Conservation (phyloP, 2,797 vertebrate genomes). For the Rousettus madagascariensis region DNA sequence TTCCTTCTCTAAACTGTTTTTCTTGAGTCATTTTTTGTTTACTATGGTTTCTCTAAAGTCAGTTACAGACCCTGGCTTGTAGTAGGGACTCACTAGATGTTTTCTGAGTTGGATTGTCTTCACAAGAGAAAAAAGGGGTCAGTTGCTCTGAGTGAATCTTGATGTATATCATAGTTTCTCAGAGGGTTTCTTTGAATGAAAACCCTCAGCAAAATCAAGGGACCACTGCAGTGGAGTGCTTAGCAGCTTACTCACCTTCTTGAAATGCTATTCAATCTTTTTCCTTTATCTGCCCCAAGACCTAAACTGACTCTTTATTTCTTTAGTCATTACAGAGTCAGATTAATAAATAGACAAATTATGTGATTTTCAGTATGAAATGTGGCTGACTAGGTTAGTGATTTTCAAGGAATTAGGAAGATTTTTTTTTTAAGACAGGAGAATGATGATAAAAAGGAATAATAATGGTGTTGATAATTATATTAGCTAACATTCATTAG, state of each 20-base stretch:
- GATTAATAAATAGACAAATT: not conserved
- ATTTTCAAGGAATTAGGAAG: not conserved
- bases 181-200: not conserved
- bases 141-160: not conserved
- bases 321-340: not conserved
- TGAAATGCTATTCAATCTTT: not conserved
- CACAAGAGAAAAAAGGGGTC: not conserved
- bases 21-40: not conserved
- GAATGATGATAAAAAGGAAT: not conserved
- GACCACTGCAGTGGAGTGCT: not conserved
- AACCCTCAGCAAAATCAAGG: not conserved
- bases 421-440: not conserved
- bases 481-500: not conserved
- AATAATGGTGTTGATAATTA: not conserved
- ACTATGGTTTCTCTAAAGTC: not conserved
- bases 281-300: not conserved
- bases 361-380: not conserved
- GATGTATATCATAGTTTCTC: not conserved
- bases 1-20: not conserved
- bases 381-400: not conserved
- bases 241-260: not conserved
- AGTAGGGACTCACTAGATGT: not conserved
- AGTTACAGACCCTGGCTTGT: not conserved
- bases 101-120: not conserved
- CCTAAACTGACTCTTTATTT: not conserved